Conservation (phyloP, 2,888 invertebrate genomes). For the Spicauda simplicius region DNA sequence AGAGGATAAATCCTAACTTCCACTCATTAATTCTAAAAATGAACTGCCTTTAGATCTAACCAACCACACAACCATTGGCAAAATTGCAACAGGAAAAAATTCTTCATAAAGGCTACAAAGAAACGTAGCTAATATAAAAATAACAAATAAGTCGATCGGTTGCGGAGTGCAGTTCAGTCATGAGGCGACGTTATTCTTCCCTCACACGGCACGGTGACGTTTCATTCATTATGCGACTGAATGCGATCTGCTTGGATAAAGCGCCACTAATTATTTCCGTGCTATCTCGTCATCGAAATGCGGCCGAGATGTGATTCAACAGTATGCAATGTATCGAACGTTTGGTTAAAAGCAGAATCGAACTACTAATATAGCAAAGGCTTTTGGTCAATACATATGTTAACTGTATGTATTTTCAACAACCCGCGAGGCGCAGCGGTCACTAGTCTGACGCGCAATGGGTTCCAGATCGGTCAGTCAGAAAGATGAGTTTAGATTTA, state of each 20-base stretch:
- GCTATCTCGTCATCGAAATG: conserved; percentile 68
- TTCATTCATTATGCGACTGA: conserved; percentile 79
- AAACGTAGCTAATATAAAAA: conserved; percentile 1
- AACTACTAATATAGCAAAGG: no score
- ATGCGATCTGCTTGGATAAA: conserved; percentile 76
- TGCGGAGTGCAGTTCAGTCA: conserved; percentile 46
- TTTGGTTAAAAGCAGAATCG: conserved; percentile 15
- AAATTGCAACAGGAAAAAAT: neutral
- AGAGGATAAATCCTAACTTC: no score
- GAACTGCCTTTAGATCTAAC: no score
- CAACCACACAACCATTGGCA: no score
- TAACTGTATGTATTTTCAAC: no score
- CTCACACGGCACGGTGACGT: conserved; percentile 61
- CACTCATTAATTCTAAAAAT: no score
- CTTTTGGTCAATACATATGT: no score
- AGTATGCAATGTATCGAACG: conserved; percentile 42
- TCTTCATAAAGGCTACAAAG: neutral
- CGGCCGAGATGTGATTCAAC: conserved; percentile 53
- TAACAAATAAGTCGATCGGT: conserved; percentile 28
- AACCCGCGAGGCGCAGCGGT: no score
- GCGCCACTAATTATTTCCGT: conserved; percentile 80
- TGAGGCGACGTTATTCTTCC: conserved; percentile 59
- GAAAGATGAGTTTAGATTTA: no score
- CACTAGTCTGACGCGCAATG: no score
- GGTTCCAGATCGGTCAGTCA: no score